phyloP scores from a whole-genome alignment of 2,797 vertebrate genomes.

The Paedocypris micromegethes region DNA sequence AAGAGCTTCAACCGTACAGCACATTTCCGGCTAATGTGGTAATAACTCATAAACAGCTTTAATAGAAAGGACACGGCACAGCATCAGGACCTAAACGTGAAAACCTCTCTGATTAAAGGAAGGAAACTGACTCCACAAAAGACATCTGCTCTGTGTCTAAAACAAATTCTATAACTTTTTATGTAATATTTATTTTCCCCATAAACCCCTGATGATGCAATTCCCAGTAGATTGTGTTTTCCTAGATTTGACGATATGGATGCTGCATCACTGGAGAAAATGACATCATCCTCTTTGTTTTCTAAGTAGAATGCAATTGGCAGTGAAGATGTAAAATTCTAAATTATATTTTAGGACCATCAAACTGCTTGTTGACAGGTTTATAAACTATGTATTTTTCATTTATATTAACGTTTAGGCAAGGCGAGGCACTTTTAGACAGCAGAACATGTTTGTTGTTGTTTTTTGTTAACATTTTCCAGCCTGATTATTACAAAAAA shows the following conservation, averaged over 20 bases:
- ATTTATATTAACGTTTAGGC: too few relatives aligned
- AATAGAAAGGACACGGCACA: conserved; percentile 16
- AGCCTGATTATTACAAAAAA: too few relatives aligned
- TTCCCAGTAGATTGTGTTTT: conserved; percentile 33
- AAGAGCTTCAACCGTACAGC: conserved; percentile 23
- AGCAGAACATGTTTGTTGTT: too few relatives aligned
- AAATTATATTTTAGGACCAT: too few relatives aligned
- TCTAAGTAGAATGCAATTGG: conserved; percentile 23
- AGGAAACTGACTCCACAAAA: conserved; percentile 13
- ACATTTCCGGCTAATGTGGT: conserved; percentile 36
- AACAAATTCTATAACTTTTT: conserved; percentile 37
- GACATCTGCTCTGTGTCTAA: conserved; percentile 24
- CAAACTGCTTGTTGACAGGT: too few relatives aligned
- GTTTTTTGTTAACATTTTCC: too few relatives aligned
- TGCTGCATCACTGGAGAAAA: conserved; percentile 43
- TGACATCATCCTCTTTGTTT: conserved; percentile 42
- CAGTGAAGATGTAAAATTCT: conserved; percentile 12
- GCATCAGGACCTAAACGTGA: conserved; percentile 26
- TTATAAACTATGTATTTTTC: too few relatives aligned
- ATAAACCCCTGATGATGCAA: conserved; percentile 37
- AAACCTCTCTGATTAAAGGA: conserved; percentile 16
- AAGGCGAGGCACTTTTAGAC: too few relatives aligned
- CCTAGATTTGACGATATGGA: conserved; percentile 39
- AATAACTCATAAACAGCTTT: conserved; percentile 26
- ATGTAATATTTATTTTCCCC: conserved; percentile 42